These are phyloP conservation scores for Tachypleus tridentatus DNA, from an alignment of 1,140 invertebrate genomes.

Conservation along the genomic window DNA sequence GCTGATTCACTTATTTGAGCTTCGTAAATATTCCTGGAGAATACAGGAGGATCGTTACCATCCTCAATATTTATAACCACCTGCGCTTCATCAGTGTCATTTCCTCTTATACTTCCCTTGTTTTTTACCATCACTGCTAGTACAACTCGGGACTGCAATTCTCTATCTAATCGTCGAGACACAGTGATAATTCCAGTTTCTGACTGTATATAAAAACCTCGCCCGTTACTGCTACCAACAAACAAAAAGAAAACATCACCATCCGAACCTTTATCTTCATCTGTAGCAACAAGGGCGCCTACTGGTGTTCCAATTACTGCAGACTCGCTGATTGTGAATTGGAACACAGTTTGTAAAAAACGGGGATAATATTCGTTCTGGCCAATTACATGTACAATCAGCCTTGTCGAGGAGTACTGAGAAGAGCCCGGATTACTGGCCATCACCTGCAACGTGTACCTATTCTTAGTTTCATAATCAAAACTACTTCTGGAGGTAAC, in stretches of 20 bases:
- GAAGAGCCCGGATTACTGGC: conserved; percentile 76
- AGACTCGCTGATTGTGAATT: conserved; percentile 87
- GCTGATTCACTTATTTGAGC: conserved; percentile 61
- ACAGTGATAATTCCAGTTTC: conserved; percentile 73
- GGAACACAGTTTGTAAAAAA: conserved; percentile 81
- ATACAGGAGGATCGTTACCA: conserved; percentile 90
- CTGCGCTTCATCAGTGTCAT: conserved; percentile 89
- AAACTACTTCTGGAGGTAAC: conserved; percentile 63
- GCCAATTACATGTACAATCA: conserved; percentile 66
- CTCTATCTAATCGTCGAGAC: conserved; percentile 66
- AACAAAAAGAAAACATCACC: conserved; percentile 83
- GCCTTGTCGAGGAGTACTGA: conserved; percentile 58
- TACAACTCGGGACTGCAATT: conserved; percentile 78
- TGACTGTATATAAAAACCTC: conserved; percentile 75
- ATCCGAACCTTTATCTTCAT: conserved; percentile 82
- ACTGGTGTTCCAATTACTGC: conserved; percentile 72
- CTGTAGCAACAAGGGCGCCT: conserved; percentile 74
- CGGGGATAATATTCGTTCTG: conserved; percentile 86
- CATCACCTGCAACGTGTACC: conserved; percentile 63
- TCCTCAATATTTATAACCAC: conserved; percentile 87
- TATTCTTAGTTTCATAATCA: conserved; percentile 74
- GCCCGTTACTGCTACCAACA: conserved; percentile 83
- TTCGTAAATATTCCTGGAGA: conserved; percentile 58
- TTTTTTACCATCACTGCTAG: conserved; percentile 91
- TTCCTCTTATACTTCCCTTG: conserved; percentile 75